These are phyloP conservation scores for Diadophis punctatus DNA, from an alignment of 2,113 vertebrate species.

Conservation along the genomic window DNA sequence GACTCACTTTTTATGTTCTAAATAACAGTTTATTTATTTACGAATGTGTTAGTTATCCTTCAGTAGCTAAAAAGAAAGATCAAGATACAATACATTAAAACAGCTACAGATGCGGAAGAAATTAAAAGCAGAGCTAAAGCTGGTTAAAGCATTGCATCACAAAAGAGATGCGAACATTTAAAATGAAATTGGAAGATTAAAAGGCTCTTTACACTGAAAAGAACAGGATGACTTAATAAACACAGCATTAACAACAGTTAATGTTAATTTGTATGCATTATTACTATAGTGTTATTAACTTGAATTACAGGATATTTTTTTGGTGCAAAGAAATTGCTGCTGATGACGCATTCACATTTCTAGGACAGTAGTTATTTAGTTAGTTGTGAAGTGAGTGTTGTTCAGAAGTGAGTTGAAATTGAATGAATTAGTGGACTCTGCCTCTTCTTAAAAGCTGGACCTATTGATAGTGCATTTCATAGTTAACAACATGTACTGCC, in stretches of 20 bases:
- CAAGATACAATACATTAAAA: background rate
- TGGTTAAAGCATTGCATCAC: background rate
- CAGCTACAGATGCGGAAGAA: background rate
- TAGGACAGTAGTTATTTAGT: background rate
- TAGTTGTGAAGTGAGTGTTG: background rate
- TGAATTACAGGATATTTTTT: background rate
- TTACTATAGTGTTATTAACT: background rate
- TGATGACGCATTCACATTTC: background rate
- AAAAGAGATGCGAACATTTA: background rate
- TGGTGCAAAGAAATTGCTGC: background rate
- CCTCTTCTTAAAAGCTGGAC: background rate
- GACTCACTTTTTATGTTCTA: background rate
- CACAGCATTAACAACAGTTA: background rate
- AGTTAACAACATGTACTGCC: background rate
- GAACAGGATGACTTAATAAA: background rate
- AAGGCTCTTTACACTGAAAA: background rate
- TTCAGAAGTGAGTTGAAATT: background rate
- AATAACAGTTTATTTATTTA: background rate
- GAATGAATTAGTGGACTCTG: background rate
- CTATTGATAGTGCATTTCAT: background rate
- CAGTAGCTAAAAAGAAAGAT: background rate
- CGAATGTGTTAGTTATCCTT: background rate
- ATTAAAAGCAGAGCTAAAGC: background rate
- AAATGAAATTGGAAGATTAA: background rate
- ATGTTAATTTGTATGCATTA: background rate